Percentiles rank a stretch among this genome's conserved stretches.
phyloP scores from a whole-genome alignment of 30 jellyfish, hydroid and myxozoan genomes.

The Hydractinia echinata region DNA sequence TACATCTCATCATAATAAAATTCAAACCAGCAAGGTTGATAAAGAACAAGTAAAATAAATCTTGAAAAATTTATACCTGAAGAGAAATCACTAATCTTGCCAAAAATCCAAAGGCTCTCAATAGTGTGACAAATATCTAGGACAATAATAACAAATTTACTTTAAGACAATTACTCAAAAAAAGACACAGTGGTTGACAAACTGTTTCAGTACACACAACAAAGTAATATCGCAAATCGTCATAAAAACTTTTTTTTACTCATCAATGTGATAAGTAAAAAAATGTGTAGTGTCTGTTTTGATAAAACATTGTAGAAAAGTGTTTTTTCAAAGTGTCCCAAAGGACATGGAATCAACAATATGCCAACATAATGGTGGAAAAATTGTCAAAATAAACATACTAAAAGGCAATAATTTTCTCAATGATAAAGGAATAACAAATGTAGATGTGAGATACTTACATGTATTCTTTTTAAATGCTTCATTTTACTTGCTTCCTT shows the following conservation, averaged over 20 bases:
- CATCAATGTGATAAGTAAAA: too few relatives aligned
- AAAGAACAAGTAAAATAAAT: neutral
- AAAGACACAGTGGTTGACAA: too few relatives aligned
- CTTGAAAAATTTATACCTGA: conserved; percentile 40
- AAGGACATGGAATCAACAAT: too few relatives aligned
- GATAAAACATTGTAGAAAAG: too few relatives aligned
- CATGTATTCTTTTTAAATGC: neutral
- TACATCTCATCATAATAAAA: neutral
- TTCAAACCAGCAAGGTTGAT: neutral
- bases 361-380: neutral
- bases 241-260: too few relatives aligned
- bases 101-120: conserved; percentile 69
- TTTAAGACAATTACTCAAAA: neutral
- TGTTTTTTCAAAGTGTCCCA: too few relatives aligned
- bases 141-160: neutral
- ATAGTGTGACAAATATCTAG: conserved; percentile 67
- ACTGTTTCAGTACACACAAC: neutral
- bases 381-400: neutral
- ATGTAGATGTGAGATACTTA: neutral
- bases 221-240: too few relatives aligned
- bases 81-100: conserved; percentile 64
- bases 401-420: too few relatives aligned
- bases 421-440: neutral
- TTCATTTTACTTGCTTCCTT: too few relatives aligned
- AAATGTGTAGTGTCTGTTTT: too few relatives aligned